Conservation (phyloP, 2,888 invertebrate genomes). For the Blera fallax region DNA sequence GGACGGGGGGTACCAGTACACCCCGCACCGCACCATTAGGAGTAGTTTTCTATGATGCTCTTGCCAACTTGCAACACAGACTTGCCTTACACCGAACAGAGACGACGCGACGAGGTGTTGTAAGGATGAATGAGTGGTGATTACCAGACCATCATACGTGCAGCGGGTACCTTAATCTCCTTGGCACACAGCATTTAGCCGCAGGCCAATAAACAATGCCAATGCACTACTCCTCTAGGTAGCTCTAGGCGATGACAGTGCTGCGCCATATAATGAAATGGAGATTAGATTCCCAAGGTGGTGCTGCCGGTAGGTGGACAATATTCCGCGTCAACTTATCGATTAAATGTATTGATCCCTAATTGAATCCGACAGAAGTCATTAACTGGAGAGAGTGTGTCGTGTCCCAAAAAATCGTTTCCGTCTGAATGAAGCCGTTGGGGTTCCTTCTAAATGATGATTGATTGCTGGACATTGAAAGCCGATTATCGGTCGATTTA, state of each 20-base stretch:
- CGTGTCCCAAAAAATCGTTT: constrained; percentile 6
- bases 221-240: constrained; percentile 63
- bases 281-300: constrained; percentile 56
- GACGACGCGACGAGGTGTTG: constrained; percentile 45
- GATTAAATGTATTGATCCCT: constrained; percentile 50
- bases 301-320: constrained; percentile 1
- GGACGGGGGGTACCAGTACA: background rate
- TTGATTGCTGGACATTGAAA: constrained; percentile 58
- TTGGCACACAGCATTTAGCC: constrained; percentile 61
- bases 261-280: constrained; percentile 46
- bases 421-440: constrained; percentile 20
- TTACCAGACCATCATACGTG: constrained; percentile 73
- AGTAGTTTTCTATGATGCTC: constrained; percentile 6
- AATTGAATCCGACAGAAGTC: constrained; percentile 71
- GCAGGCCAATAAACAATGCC: constrained; percentile 66
- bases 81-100: background rate
- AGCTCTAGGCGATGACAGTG: constrained; percentile 57
- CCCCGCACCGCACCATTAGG: background rate
- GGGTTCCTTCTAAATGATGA: constrained; percentile 52
- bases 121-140: constrained; percentile 72
- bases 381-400: background rate
- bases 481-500: constrained; percentile 54
- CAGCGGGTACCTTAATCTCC: constrained; percentile 67
- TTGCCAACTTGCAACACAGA: constrained; percentile 9
- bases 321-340: constrained; percentile 53